These are phyloP conservation scores for Dromius quadrimaculatus DNA, from an alignment of 2,888 invertebrate genomes.

Conservation along the genomic window DNA sequence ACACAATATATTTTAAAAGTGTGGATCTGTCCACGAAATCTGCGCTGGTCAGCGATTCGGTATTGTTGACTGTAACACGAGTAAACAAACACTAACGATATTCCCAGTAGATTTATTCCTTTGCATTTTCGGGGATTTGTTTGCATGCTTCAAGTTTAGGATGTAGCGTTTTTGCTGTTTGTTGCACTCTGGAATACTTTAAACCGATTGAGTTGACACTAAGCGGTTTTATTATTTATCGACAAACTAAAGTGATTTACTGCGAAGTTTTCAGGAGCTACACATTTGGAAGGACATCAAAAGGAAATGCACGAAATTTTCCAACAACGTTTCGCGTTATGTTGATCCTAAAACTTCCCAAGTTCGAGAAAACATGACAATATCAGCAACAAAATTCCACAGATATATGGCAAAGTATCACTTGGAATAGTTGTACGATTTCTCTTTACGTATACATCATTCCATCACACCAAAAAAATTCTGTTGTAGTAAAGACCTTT, in stretches of 20 bases:
- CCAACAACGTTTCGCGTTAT: not conserved
- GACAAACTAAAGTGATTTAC: slow-evolving; percentile 22
- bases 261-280: not conserved
- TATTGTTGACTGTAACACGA: slow-evolving; percentile 39
- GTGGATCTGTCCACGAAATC: slow-evolving; percentile 24
- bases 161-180: slow-evolving; percentile 20
- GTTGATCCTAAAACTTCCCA: not conserved
- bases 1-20: slow-evolving; percentile 48
- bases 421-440: too few species aligned
- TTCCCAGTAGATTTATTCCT: slow-evolving; percentile 16
- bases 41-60: slow-evolving; percentile 38
- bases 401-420: too few species aligned
- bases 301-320: slow-evolving; percentile 1
- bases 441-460: too few species aligned
- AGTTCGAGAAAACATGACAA: not conserved
- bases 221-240: slow-evolving; percentile 27
- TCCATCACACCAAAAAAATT: too few species aligned
- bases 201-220: slow-evolving; percentile 2
- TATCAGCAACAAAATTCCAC: too few species aligned
- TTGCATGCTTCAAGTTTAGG: not conserved
- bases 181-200: slow-evolving; percentile 26
- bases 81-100: slow-evolving; percentile 43
- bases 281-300: not conserved
- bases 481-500: too few species aligned
- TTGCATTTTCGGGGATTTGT: slow-evolving; percentile 19